Percentiles rank a stretch among this genome's conserved stretches.
Evolutionary conservation across 2,888 invertebrate species (phyloP).

Genomic region (Drosophila buzzatii): DNA sequence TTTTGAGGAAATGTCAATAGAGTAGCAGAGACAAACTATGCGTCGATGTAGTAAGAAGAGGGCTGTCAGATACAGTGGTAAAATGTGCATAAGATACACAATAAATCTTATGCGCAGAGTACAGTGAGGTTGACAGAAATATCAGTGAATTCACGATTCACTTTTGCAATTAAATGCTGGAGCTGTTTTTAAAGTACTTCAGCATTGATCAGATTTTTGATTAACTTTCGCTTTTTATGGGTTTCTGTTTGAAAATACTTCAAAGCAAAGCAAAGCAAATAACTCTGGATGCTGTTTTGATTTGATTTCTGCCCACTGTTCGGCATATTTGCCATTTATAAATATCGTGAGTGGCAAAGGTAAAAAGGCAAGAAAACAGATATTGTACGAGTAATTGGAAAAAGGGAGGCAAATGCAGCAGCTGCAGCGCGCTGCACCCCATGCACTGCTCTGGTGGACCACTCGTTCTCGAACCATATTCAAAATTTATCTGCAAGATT

Average conservation of each 20-base stretch:
- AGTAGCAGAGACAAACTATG: slow-evolving; percentile 74
- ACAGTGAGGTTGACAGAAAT: not conserved
- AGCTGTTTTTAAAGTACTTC: not conserved
- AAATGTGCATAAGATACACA: not conserved
- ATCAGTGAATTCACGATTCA: not conserved
- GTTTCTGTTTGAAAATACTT: not conserved
- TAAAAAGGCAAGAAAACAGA: slow-evolving; percentile 73
- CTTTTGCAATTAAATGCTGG: not conserved
- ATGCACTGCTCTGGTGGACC: slow-evolving; percentile 25
- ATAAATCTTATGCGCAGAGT: not conserved
- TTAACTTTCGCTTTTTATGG: not conserved
- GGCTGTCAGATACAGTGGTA: slow-evolving; percentile 39
- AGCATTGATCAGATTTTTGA: not conserved
- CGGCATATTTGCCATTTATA: slow-evolving; percentile 69
- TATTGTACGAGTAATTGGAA: slow-evolving; percentile 63
- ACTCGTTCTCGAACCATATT: slow-evolving; percentile 21
- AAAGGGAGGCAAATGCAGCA: slow-evolving; percentile 64
- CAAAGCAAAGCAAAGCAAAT: not conserved
- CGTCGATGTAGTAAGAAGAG: slow-evolving; percentile 43
- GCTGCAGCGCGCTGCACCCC: slow-evolving; percentile 41
- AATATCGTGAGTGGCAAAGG: slow-evolving; percentile 67
- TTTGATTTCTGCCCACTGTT: slow-evolving; percentile 55
- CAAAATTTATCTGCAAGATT: slow-evolving; percentile 74
- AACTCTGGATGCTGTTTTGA: not conserved
- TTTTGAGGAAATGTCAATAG: slow-evolving; percentile 82